Base-by-base conservation (phyloP, 2,797 vertebrate species). In the Pterois miles region DNA sequence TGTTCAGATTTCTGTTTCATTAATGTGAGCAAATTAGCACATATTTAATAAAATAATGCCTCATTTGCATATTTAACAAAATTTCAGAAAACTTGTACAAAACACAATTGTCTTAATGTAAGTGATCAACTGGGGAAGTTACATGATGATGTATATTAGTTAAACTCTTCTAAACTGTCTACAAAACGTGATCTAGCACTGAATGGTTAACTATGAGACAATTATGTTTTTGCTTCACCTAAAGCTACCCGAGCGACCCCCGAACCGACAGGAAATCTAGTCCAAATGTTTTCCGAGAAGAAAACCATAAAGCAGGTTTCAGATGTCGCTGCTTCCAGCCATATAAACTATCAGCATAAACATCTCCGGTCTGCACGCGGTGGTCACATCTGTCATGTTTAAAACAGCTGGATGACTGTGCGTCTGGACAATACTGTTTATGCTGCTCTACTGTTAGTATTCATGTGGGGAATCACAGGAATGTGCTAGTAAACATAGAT, bases 391-490 rank as follows among this genome's bases (percentile, higher is more conserved):
- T 78, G 81, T 74, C 70, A 56, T 65, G 71, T 40, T 71, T 67
- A 56, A 72, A 83, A 74, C 78, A 89, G 81, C 86, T 87, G 82
- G 80, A 78, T 23, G 62, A 84, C 66, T 78, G 22, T 23, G 58
- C 8, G 80, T 79, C 85, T 85, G 85, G 69, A 84, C 59, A 71
- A 65, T 50, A 50, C 29, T 82, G 80, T 88, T 87, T 83, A 85
- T 23, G 67, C 69, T 71, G 67, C 43, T 60, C 36, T 43, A 33
- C 63, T 75, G 34, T 68, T 74, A 81, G 75, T 82, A 81, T 80
- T 85, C 64, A 81, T 77, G 71, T 67, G 73, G 62, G 70, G 76
- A 87, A 76, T 88, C 77, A 38, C 65, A 78, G 78, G 87, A 93
- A 91, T 78, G 76, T 66, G 69, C 53, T 3, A 8, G 67, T 16